A percentile compares a stretch with the other conserved stretches of the same genome.
Conservation (phyloP, 2,113 vertebrate genomes). For the Equus quagga region DNA sequence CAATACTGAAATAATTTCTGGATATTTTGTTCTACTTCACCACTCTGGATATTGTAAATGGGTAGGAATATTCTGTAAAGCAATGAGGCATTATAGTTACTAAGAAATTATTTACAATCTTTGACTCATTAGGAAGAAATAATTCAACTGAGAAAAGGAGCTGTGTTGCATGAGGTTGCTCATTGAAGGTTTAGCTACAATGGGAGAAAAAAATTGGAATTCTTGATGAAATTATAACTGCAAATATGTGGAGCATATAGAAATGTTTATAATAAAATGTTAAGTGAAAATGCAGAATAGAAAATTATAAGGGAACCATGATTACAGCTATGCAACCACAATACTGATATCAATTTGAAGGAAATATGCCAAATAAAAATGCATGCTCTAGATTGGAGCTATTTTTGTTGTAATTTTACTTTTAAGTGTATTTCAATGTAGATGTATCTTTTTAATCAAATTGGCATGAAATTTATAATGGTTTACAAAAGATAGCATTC, state of each 20-base stretch:
- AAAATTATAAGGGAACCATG: neutral
- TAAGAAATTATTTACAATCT: neutral
- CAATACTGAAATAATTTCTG: neutral
- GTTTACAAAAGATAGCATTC: neutral
- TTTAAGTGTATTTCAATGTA: neutral
- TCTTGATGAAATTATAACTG: neutral
- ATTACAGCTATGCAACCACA: neutral
- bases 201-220: neutral
- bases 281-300: neutral
- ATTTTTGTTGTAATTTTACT: neutral
- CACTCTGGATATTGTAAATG: neutral
- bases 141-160: neutral
- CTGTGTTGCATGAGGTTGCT: neutral
- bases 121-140: slow-evolving; percentile 45
- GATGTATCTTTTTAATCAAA: neutral
- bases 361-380: neutral
- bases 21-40: slow-evolving; percentile 15
- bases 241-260: neutral
- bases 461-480: neutral
- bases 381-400: neutral
- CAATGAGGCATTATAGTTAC: neutral
- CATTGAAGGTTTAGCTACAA: neutral
- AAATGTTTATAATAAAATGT: neutral
- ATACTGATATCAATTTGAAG: neutral
- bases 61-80: neutral